phyloP scores from a whole-genome alignment of 64 coral and sea anemone genomes.

The Montipora foliosa region DNA sequence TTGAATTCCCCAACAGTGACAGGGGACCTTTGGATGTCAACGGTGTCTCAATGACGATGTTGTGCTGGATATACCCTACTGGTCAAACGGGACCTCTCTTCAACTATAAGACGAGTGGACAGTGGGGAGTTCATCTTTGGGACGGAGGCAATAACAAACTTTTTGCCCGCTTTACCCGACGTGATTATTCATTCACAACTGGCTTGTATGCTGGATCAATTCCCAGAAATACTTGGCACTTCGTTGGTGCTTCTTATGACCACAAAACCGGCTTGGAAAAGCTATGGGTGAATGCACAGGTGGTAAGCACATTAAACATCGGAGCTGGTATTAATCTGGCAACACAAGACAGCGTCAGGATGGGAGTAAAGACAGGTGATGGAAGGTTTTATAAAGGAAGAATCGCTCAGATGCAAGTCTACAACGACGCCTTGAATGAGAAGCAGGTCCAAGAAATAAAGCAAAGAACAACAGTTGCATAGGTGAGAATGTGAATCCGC shows the following conservation, averaged over 20 bases:
- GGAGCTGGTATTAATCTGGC: background rate
- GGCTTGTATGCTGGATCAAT: background rate
- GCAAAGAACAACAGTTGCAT: background rate
- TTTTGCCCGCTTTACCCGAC: background rate
- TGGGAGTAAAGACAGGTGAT: constrained; percentile 19
- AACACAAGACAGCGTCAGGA: constrained; percentile 20
- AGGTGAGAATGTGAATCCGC: background rate
- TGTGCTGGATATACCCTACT: background rate
- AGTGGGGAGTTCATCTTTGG: constrained; percentile 12
- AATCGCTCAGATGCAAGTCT: constrained; percentile 16
- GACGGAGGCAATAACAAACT: background rate
- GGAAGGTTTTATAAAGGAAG: constrained; percentile 10
- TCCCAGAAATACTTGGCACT: background rate
- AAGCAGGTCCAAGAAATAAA: background rate
- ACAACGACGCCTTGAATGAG: background rate
- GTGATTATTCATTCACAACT: background rate
- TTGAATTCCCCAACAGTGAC: constrained; percentile 11
- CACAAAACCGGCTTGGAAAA: background rate
- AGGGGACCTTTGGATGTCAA: background rate
- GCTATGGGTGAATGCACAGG: background rate
- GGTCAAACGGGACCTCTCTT: background rate
- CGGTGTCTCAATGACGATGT: background rate
- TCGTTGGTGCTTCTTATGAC: constrained; percentile 14
- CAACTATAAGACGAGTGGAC: constrained; percentile 9
- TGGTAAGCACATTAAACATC: background rate